Conservation (phyloP, 2,888 invertebrate genomes). For the Drosophila colorata region DNA sequence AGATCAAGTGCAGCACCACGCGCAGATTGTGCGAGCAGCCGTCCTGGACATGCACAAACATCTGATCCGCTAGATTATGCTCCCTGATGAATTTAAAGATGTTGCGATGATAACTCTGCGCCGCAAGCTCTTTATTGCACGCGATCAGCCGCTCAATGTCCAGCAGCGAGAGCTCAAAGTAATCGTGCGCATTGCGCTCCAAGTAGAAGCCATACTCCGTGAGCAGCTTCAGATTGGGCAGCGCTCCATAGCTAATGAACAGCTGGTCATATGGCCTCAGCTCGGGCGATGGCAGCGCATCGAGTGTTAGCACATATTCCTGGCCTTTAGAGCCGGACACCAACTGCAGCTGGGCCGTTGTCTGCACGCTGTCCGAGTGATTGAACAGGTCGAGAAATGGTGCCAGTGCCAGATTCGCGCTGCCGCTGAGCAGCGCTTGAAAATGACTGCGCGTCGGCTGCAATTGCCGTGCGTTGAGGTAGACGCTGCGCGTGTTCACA, state of each 20-base stretch:
- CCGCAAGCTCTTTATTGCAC: constrained; percentile 70
- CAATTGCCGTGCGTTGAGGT: constrained; percentile 87
- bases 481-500: constrained; percentile 94
- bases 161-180: constrained; percentile 87
- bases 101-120: constrained; percentile 86
- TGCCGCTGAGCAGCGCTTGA: constrained; percentile 86
- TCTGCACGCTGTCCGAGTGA: constrained; percentile 89
- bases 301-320: constrained; percentile 71
- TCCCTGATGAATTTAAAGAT: constrained; percentile 88
- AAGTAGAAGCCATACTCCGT: constrained; percentile 95
- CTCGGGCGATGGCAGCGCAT: constrained; percentile 28
- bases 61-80: constrained; percentile 87
- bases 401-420: constrained; percentile 90
- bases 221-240: constrained; percentile 92
- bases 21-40: constrained; percentile 89
- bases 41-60: constrained; percentile 88
- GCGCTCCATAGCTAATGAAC: constrained; percentile 95
- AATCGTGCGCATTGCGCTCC: constrained; percentile 89
- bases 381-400: constrained; percentile 96
- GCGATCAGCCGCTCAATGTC: constrained; percentile 86
- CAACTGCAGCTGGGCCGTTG: constrained; percentile 85
- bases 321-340: background rate
- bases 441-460: constrained; percentile 83
- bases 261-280: constrained; percentile 90
- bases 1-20: constrained; percentile 82